Conservation (phyloP, 2,888 invertebrate species). For the Ophion obscuratus region DNA sequence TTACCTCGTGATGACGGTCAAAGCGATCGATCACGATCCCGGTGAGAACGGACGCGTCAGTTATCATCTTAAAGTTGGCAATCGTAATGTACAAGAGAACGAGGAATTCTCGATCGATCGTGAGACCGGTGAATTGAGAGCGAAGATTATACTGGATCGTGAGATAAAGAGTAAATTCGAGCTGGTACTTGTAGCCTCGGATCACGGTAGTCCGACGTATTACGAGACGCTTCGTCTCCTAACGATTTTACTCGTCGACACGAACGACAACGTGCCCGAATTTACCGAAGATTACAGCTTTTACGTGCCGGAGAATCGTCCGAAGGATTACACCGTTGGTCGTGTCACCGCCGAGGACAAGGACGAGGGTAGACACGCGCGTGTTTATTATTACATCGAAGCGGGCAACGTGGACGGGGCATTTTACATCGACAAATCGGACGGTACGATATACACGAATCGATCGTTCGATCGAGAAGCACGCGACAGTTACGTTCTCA, state of each 20-base stretch:
- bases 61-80: constrained; percentile 92
- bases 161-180: constrained; percentile 89
- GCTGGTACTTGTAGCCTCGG: constrained; percentile 92
- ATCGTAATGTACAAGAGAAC: constrained; percentile 91
- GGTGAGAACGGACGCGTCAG: constrained; percentile 94
- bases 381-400: constrained; percentile 93
- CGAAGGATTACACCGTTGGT: constrained; percentile 85
- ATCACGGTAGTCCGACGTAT: constrained; percentile 92
- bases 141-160: constrained; percentile 91
- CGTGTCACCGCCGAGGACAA: constrained; percentile 90
- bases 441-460: constrained; percentile 92
- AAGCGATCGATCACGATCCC: constrained; percentile 92
- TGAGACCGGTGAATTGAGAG: constrained; percentile 92
- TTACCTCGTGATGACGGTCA: constrained; percentile 92
- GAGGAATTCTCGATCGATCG: constrained; percentile 92
- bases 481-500: constrained; percentile 90
- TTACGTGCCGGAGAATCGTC: constrained; percentile 89
- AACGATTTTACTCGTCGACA: constrained; percentile 91
- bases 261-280: constrained; percentile 92
- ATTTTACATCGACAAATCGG: constrained; percentile 92
- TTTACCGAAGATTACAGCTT: constrained; percentile 90
- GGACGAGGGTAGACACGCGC: constrained; percentile 92
- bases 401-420: constrained; percentile 89
- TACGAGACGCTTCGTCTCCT: constrained; percentile 92
- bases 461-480: constrained; percentile 93